phyloP scores from a whole-genome alignment of 2,888 invertebrate species.

The Apotomis betuletana region DNA sequence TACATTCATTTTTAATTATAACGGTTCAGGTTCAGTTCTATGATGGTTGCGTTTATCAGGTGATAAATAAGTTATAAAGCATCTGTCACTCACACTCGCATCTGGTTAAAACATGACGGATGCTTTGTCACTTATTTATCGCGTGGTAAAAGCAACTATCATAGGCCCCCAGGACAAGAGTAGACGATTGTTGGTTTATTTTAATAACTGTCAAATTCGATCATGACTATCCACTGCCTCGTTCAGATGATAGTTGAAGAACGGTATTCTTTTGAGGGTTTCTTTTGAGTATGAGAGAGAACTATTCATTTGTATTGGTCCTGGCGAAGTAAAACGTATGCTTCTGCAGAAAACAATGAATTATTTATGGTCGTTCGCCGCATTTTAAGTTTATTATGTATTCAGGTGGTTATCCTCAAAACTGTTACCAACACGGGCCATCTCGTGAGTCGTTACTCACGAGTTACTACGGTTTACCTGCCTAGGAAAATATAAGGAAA shows the following conservation, averaged over 20 bases:
- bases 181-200: too few species aligned
- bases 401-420: conserved; percentile 34
- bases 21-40: too few species aligned
- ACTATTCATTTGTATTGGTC: not conserved
- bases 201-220: too few species aligned
- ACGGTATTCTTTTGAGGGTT: not conserved
- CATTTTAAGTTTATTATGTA: conserved; percentile 34
- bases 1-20: too few species aligned
- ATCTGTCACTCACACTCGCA: too few species aligned
- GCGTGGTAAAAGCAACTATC: too few species aligned
- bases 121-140: too few species aligned
- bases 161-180: too few species aligned
- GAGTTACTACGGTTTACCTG: not conserved
- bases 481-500: conserved; percentile 11
- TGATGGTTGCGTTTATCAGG: too few species aligned
- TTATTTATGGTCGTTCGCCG: conserved; percentile 32
- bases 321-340: conserved; percentile 27
- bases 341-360: conserved; percentile 36
- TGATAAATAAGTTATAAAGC: too few species aligned
- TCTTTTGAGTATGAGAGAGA: not conserved
- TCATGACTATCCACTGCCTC: too few species aligned
- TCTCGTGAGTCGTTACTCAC: not conserved
- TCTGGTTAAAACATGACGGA: too few species aligned
- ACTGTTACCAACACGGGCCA: conserved; percentile 7
- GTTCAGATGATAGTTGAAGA: not conserved